Base-by-base conservation (phyloP, 2,888 invertebrate species). In the Drosophila aldrichi region DNA sequence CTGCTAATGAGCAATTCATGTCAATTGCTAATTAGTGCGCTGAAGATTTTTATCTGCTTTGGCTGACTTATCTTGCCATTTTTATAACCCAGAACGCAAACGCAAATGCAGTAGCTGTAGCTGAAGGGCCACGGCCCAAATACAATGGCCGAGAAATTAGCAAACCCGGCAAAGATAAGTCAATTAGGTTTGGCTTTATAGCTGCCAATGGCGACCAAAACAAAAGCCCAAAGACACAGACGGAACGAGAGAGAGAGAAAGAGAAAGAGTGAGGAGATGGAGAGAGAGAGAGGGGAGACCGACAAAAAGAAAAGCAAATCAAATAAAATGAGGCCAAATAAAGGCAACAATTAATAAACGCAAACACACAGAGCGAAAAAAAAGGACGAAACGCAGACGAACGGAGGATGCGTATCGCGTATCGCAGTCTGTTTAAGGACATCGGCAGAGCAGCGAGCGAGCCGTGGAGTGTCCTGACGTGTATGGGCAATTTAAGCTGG, bases 1-100 rank as follows among this genome's bases (percentile, higher is more conserved):
- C 77, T 65, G 86, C 89, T 90, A 90, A 90, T 90, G 90, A 90
- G 90, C 90, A 90, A 90, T 90, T 90, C 88, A 90, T 90, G 90
- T 90, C 90, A 90, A 90, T 90, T 89, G 90, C 89, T 90, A 90
- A 90, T 90, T 90, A 90, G 89, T 88, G 76, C 74, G 88, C 82
- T 88, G 79, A 81, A 87, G 88, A 86, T 86, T 86, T 85, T 61
- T 78, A 77, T 77, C 77, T 75, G 68, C 63, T 56, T 73, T 74
- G 66, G 73, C 77, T 71, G 81, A 84, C 81, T 78, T 82, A 81
- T 88, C 82, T 71, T 72, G 75, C 70, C 81, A 84, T 82, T 86
- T 86, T 86, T 86, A 88, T 88, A 86, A 74, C 83, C 83, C 85
- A 75, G 57, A 75, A 74, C 46, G 59, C 58, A 77, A 81, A 65